These are phyloP conservation scores for Unio delphinus DNA, from an alignment of 2,888 invertebrate genomes.

Conservation along the genomic window DNA sequence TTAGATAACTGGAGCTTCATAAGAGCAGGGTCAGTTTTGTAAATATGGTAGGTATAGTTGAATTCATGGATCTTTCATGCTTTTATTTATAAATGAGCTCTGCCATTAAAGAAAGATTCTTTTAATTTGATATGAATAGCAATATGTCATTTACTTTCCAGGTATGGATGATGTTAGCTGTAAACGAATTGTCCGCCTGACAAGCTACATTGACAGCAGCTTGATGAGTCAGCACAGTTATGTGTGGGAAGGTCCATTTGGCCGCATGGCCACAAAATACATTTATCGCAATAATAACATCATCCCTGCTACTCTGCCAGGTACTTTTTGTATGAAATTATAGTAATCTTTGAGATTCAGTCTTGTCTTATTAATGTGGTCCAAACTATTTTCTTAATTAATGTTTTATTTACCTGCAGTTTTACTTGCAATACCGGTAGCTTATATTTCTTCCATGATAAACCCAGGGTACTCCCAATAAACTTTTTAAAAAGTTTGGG, in stretches of 20 bases:
- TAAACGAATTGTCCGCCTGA: conserved; percentile 47
- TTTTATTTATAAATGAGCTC: no score
- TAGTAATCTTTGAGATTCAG: not conserved
- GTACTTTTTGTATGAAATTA: conserved; percentile 12
- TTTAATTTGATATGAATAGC: not conserved
- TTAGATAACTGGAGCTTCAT: no score
- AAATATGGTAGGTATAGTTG: no score
- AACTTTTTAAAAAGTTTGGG: no score
- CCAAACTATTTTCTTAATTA: not conserved
- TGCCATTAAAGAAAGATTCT: no score
- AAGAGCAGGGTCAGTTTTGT: no score
- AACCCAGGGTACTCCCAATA: no score
- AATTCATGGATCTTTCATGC: no score
- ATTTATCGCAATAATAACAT: conserved; percentile 17
- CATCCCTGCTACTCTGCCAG: conserved; percentile 21
- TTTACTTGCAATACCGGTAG: no score
- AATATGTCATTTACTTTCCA: conserved; percentile 14
- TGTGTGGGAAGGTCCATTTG: conserved; percentile 51
- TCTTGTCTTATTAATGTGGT: not conserved
- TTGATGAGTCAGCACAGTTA: conserved; percentile 42
- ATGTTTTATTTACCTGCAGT: no score
- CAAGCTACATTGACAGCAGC: conserved; percentile 43
- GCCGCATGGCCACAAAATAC: conserved; percentile 49
- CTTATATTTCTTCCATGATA: no score
- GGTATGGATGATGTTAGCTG: conserved; percentile 62